A percentile compares a stretch with the other conserved stretches of the same genome.
Conservation (phyloP, 2,888 invertebrate species). For the Eupithecia vulgata region DNA sequence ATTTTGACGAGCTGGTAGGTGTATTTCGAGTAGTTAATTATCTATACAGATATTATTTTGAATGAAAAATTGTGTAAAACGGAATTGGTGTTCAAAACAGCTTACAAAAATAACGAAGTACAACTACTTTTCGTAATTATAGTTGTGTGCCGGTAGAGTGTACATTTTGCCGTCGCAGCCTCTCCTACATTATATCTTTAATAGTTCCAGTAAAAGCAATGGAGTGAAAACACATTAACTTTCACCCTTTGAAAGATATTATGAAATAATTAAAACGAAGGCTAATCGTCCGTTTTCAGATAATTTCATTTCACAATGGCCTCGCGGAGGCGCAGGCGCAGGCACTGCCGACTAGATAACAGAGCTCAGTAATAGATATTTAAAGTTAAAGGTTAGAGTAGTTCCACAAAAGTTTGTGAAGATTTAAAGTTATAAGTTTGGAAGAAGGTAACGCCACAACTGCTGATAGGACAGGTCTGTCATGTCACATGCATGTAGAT, state of each 20-base stretch:
- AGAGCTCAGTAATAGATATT: neutral
- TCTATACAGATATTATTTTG: too few species aligned
- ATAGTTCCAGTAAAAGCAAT: neutral
- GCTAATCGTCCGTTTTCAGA: slow-evolving; percentile 3
- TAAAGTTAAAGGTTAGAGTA: neutral
- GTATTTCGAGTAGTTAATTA: too few species aligned
- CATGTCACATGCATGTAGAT: too few species aligned
- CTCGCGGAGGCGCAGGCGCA: neutral
- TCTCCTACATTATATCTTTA: neutral
- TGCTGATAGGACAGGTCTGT: neutral
- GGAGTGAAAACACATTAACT: neutral
- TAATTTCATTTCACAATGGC: neutral
- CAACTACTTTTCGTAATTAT: neutral
- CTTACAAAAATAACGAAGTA: neutral
- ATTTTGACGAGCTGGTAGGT: too few species aligned
- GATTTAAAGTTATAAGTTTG: neutral
- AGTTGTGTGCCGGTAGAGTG: neutral
- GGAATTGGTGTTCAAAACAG: too few species aligned
- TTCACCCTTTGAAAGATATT: neutral
- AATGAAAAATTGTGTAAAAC: too few species aligned
- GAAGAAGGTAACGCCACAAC: neutral
- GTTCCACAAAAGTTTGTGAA: neutral
- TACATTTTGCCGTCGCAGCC: neutral
- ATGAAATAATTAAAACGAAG: neutral
- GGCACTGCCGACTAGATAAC: neutral